A percentile compares a stretch with the other conserved stretches of the same genome.
Evolutionary conservation across 2,888 invertebrate genomes (phyloP).

Genomic region (Leptothorax acervorum): DNA sequence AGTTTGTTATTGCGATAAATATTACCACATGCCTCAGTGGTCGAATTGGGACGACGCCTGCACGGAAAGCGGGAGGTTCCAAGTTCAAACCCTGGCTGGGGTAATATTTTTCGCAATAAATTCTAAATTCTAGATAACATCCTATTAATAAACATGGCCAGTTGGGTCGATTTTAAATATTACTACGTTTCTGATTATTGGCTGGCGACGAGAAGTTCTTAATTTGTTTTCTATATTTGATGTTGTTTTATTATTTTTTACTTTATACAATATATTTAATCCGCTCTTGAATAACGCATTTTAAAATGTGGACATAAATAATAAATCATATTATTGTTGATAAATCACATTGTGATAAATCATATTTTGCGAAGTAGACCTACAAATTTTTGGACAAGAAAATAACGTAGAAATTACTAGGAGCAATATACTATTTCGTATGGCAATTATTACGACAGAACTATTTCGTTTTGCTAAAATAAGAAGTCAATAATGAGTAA

Average conservation of each 20-base stretch:
- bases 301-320: not conserved
- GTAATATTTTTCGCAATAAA: no score
- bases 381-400: not conserved
- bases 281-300: not conserved
- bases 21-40: no score
- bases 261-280: not conserved
- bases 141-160: no score
- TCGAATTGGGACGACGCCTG: no score
- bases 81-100: no score
- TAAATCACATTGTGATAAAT: not conserved
- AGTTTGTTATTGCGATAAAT: no score
- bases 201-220: no score
- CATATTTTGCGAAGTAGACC: not conserved
- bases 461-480: not conserved
- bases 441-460: not conserved
- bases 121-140: no score
- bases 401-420: not conserved
- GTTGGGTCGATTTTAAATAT: no score
- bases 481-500: not conserved
- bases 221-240: not conserved
- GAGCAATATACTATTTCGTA: not conserved
- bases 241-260: not conserved
- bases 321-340: not conserved
- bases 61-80: no score
- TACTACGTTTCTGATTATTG: no score